phyloP scores from a whole-genome alignment of 1,140 invertebrate species.

The Gonioctena quinquepunctata region DNA sequence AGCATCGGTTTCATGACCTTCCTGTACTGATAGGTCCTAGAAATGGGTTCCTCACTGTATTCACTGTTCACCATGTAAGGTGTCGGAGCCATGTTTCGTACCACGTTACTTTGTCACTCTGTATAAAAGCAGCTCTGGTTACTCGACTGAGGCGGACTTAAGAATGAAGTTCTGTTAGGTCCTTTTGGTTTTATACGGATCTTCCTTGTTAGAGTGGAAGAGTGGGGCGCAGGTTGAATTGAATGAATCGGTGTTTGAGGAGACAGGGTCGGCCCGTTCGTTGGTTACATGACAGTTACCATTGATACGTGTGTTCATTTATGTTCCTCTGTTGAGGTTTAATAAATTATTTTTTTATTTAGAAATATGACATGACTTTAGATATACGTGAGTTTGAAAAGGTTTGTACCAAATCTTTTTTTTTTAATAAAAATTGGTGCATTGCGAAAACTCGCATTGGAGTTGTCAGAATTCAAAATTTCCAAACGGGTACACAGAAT shows the following conservation, averaged over 20 bases:
- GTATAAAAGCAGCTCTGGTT: neutral
- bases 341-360: too few species aligned
- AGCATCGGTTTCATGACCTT: conserved; percentile 96
- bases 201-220: conserved; percentile 16
- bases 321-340: too few species aligned
- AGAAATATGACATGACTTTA: too few species aligned
- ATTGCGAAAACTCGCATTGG: too few species aligned
- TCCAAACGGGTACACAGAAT: too few species aligned
- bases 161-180: conserved; percentile 34
- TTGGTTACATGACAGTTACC: neutral
- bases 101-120: conserved; percentile 1
- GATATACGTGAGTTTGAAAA: too few species aligned
- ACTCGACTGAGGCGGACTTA: conserved; percentile 6
- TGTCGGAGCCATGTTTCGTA: conserved; percentile 44
- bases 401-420: too few species aligned
- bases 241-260: neutral
- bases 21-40: conserved; percentile 86
- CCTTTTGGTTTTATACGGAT: conserved; percentile 40
- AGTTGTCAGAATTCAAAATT: too few species aligned
- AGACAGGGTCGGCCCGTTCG: neutral
- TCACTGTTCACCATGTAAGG: conserved; percentile 44
- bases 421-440: too few species aligned
- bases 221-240: conserved; percentile 22
- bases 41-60: conserved; percentile 67
- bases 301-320: too few species aligned